Conservation (phyloP, 2,113 vertebrate genomes). For the Opisthocomus hoazin region DNA sequence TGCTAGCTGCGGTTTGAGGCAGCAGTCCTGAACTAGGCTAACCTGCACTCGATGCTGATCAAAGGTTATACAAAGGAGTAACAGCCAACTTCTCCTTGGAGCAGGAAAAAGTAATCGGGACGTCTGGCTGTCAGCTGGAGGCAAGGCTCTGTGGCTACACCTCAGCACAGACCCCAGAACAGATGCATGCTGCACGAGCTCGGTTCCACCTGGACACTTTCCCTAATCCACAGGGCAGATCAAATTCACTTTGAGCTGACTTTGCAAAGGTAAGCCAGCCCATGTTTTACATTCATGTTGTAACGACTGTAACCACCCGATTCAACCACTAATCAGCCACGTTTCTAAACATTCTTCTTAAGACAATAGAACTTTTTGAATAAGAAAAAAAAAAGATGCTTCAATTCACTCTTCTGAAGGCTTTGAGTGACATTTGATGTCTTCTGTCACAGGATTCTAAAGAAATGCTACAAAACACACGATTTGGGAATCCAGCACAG, state of each 20-base stretch:
- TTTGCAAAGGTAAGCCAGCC: neutral
- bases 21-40: neutral
- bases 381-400: neutral
- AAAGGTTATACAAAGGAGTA: neutral
- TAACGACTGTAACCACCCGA: neutral
- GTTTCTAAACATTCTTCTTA: neutral
- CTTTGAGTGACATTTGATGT: neutral
- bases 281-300: neutral
- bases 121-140: neutral
- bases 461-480: neutral
- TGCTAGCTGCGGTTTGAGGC: neutral
- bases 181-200: neutral
- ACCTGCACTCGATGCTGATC: neutral
- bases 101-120: neutral
- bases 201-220: neutral
- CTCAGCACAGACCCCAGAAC: neutral
- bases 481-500: neutral
- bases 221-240: neutral
- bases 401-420: neutral
- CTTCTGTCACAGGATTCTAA: neutral
- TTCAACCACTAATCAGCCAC: neutral
- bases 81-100: neutral
- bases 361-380: neutral
- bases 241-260: neutral
- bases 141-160: neutral